Evolutionary conservation across 2,888 invertebrate species (phyloP).

Genomic region (Phaonia tiefii): DNA sequence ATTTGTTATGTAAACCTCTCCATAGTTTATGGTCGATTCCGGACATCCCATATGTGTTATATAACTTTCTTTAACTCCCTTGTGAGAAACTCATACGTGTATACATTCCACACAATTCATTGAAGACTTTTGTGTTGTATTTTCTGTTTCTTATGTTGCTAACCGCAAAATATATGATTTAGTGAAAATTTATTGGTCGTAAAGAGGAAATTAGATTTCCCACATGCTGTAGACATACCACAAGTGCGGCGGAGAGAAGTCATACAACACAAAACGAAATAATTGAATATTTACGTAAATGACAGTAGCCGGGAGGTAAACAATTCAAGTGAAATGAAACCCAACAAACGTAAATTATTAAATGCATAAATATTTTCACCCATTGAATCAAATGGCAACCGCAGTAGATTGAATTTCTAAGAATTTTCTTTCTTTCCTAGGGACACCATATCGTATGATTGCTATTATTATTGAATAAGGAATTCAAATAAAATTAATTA

Average conservation of each 20-base stretch:
- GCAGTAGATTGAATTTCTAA: neutral
- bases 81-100: neutral
- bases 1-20: too few relatives aligned
- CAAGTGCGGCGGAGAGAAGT: neutral
- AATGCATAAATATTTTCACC: too few relatives aligned
- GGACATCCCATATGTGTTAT: constrained; percentile 2
- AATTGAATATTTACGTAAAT: constrained; percentile 15
- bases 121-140: neutral
- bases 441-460: neutral
- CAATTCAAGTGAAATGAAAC: neutral
- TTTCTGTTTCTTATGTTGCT: neutral
- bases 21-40: neutral
- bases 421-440: neutral
- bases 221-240: neutral
- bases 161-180: constrained; percentile 43
- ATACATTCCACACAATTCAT: neutral
- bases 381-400: too few relatives aligned
- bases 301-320: neutral
- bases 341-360: constrained; percentile 16
- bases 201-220: constrained; percentile 45
- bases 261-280: constrained; percentile 10
- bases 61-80: neutral
- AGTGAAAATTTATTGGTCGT: constrained; percentile 52
- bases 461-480: too few relatives aligned
- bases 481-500: too few relatives aligned